Evolutionary conservation across 2,113 vertebrate genomes (phyloP), one percentile per base, ranked within the genome.

Genomic region (Coracopsis vasa): DNA sequence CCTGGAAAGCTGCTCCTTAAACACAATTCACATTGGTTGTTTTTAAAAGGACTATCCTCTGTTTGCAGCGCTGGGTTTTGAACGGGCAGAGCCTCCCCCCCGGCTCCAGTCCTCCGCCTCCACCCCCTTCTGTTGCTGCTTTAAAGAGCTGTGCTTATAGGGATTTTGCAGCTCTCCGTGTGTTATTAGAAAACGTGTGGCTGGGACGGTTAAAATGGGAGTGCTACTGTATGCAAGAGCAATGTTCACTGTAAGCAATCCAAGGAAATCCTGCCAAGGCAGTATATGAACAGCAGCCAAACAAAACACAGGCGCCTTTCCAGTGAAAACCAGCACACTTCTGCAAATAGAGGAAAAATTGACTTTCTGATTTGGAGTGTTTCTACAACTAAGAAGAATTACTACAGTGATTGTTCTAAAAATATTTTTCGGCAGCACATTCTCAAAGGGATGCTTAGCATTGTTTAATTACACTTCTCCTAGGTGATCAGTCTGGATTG

Each of bases 291-390:
- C 98, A 95, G 98, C 92, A 97, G 99, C 99, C 99, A 99, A 99
- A 98, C 98, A 98, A 99, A 99, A 99, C 99, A 99, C 98, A 97
- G 98, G 98, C 98, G 98, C 96, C 98, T 98, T 98, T 98, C 98
- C 99, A 97, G 98, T 89, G 97, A 96, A 98, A 98, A 98, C 98
- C 98, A 97, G 98, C 98, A 98, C 98, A 97, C 98, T 99, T 98
- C 98, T 98, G 98, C 99, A 99, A 98, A 98, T 97, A 98, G 98
- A 98, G 98, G 98, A 98, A 98, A 98, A 98, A 98, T 97, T 97
- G 98, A 98, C 98, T 98, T 98, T 98, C 98, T 98, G 98, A 97
- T 98, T 97, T 97, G 97, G 97, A 98, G 98, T 97, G 97, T 97
- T 98, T 98, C 98, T 98, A 96, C 97, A 97, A 97, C 98, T 97